phyloP scores from a whole-genome alignment of 2,888 invertebrate genomes.

The Hemistola chrysoprasaria region DNA sequence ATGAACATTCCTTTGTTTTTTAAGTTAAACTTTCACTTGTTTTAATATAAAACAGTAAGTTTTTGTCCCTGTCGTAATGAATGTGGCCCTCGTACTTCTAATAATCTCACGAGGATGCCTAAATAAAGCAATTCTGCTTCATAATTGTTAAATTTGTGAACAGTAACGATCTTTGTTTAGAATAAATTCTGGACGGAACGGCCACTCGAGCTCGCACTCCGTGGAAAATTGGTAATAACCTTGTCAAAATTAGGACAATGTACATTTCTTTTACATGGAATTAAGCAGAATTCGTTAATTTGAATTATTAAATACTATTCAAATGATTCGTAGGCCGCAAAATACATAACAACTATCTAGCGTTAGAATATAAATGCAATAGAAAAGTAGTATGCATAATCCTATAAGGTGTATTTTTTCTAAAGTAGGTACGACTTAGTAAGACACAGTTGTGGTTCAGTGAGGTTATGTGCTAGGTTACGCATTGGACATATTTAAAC shows the following conservation, averaged over 20 bases:
- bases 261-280: neutral
- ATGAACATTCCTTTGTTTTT: neutral
- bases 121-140: slow-evolving; percentile 63
- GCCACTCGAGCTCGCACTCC: slow-evolving; percentile 32
- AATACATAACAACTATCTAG: too few relatives aligned
- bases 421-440: too few relatives aligned
- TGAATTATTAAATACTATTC: too few relatives aligned
- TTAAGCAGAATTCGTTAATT: neutral
- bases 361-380: too few relatives aligned
- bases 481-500: too few relatives aligned
- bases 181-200: slow-evolving; percentile 44
- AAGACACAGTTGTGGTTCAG: too few relatives aligned
- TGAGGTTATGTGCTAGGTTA: too few relatives aligned
- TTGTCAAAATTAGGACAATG: slow-evolving; percentile 22
- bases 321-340: too few relatives aligned
- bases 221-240: slow-evolving; percentile 26
- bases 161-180: slow-evolving; percentile 62
- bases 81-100: slow-evolving; percentile 36
- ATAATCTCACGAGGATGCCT: slow-evolving; percentile 44
- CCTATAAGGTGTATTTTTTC: too few relatives aligned
- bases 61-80: slow-evolving; percentile 16
- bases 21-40: slow-evolving; percentile 2
- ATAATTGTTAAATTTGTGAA: slow-evolving; percentile 59
- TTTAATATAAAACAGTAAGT: slow-evolving; percentile 6
- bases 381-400: too few relatives aligned